phyloP scores from a whole-genome alignment of 1,140 invertebrate genomes.

The Rhizoglyphus robini region DNA sequence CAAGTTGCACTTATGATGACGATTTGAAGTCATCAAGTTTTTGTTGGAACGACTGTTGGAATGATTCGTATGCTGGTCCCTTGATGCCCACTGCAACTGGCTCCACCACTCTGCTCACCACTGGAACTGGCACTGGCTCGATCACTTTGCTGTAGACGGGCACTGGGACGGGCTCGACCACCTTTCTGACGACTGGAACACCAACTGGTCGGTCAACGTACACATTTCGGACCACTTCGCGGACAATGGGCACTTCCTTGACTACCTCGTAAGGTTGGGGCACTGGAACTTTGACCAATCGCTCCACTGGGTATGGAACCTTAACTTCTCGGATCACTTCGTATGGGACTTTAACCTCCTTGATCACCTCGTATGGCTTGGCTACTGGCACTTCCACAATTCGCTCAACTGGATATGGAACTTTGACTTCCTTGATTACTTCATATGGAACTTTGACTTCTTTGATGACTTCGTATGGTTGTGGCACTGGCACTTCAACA shows the following conservation, averaged over 20 bases:
- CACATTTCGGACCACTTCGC: constrained; percentile 13
- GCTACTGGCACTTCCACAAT: constrained; percentile 10
- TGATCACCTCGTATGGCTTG: background rate
- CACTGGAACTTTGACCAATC: background rate
- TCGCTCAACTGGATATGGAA: constrained; percentile 16
- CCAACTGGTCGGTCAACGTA: constrained; percentile 17
- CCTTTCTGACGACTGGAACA: constrained; percentile 8
- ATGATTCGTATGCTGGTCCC: background rate
- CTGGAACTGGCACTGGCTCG: constrained; percentile 16
- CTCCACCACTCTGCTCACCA: constrained; percentile 6
- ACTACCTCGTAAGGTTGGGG: background rate
- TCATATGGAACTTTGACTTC: constrained; percentile 9
- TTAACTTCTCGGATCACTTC: constrained; percentile 11
- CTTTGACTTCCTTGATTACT: constrained; percentile 8
- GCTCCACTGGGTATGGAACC: constrained; percentile 2
- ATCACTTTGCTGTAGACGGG: constrained; percentile 1
- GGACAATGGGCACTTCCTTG: constrained; percentile 7
- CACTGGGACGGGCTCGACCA: constrained; percentile 1
- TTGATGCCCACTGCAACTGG: background rate
- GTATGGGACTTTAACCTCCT: constrained; percentile 14
- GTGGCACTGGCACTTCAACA: too few relatives aligned
- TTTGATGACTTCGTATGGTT: background rate
- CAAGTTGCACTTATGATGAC: constrained; percentile 3
- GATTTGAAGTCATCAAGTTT: constrained; percentile 6
- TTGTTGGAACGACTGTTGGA: background rate